Conservation (phyloP, 1,140 invertebrate genomes). For the Zaprionus capensis region DNA sequence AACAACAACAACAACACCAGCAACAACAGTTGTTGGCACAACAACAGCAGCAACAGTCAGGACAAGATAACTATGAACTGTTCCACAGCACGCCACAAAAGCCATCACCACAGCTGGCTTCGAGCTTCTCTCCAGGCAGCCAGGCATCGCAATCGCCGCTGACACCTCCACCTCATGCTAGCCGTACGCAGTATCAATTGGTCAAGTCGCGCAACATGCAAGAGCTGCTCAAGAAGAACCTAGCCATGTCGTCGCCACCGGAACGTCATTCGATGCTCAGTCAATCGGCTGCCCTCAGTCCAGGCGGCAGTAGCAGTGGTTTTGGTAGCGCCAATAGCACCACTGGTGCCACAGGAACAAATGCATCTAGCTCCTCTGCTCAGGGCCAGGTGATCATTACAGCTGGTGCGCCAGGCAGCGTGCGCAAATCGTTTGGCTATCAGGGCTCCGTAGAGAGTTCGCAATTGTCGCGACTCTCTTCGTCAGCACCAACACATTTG, state of each 20-base stretch:
- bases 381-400: conserved; percentile 70
- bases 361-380: conserved; percentile 38
- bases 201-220: conserved; percentile 84
- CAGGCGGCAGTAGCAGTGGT: conserved; percentile 77
- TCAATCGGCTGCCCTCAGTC: conserved; percentile 85
- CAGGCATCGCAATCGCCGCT: conserved; percentile 82
- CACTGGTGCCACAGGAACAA: conserved; percentile 13
- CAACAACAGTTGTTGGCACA: conserved; percentile 60
- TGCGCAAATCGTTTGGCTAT: conserved; percentile 71
- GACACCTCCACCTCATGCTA: conserved; percentile 85
- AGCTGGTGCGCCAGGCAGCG: conserved; percentile 55
- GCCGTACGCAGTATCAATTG: conserved; percentile 86
- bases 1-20: conserved; percentile 53
- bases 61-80: conserved; percentile 83
- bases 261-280: conserved; percentile 85
- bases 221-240: conserved; percentile 86
- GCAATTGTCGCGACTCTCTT: conserved; percentile 88
- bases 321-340: conserved; percentile 70
- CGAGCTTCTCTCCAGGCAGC: conserved; percentile 85
- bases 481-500: conserved; percentile 93
- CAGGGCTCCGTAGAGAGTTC: conserved; percentile 61
- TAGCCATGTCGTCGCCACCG: conserved; percentile 84
- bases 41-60: conserved; percentile 65
- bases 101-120: conserved; percentile 59
- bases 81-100: conserved; percentile 84